Percentiles rank a stretch among this genome's conserved stretches.
Conservation (phyloP, 2,113 vertebrate species). For the Nycticryphes semicollaris region DNA sequence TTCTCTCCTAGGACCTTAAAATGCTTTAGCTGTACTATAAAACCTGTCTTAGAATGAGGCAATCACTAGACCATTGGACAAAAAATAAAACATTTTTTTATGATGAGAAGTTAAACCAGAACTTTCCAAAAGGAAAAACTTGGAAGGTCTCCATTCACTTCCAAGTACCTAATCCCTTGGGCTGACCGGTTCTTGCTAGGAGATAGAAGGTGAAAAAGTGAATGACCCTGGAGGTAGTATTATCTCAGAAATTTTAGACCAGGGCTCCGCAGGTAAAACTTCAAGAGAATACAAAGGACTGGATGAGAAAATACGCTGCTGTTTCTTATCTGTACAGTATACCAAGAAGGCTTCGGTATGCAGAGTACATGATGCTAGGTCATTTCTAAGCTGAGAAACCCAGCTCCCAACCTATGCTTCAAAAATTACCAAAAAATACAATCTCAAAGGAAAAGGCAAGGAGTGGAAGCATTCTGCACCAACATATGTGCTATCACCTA, state of each 20-base stretch:
- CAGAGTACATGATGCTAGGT: not conserved
- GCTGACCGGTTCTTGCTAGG: not conserved
- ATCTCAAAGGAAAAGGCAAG: not conserved
- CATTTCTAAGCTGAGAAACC: not conserved
- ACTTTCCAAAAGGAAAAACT: not conserved
- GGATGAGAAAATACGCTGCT: not conserved
- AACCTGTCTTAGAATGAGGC: not conserved
- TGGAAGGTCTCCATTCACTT: not conserved
- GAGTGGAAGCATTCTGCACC: not conserved
- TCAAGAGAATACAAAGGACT: not conserved
- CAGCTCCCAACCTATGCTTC: not conserved
- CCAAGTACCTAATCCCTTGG: not conserved
- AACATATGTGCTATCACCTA: not conserved
- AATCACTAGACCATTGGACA: not conserved
- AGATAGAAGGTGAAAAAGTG: not conserved
- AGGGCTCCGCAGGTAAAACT: not conserved
- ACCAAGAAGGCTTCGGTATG: not conserved
- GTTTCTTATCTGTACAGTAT: not conserved
- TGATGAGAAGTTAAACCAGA: not conserved
- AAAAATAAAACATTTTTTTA: not conserved
- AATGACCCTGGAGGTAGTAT: not conserved
- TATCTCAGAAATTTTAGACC: not conserved
- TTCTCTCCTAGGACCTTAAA: not conserved
- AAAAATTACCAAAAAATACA: not conserved
- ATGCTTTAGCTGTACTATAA: not conserved